Evolutionary conservation across 2,888 invertebrate species (phyloP), one percentile per base, ranked within the genome.

Genomic region (Lasioglossum marginatum): DNA sequence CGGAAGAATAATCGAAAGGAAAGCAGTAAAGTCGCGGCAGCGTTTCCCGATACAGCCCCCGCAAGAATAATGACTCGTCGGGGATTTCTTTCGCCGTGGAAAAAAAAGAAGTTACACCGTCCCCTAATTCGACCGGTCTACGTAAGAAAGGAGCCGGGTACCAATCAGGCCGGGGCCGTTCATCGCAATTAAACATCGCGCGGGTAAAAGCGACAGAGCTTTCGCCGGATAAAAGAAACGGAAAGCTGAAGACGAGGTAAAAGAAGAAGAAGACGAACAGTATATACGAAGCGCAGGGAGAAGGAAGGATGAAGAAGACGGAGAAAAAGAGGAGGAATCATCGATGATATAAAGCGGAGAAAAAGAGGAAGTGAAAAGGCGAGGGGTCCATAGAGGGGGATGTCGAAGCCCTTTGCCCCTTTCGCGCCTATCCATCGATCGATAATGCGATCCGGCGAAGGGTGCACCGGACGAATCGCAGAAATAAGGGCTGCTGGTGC

Each of bases 381-480:
- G 68, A 10, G 79, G 70, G 74, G 82, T 57, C 37, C 74, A 27
- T 14, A 34, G 57, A 71, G 77, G 16, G 4, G 52, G 52, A 4
- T 75, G 86, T 71, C 74, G 82, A 71, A 90, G 85, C 91, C 89
- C 88, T 90, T 87, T 79, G 87, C 84, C 91, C 84, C 90, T 86
- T 88, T 88, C 82, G 86, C 88, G 82, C 81, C 81, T 86, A 90
- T 90, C 87, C 85, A 88, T 91, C 91, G 91, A 91, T 91, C 90
- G 91, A 90, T 91, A 91, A 91, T 87, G 91, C 88, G 90, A 91
- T 91, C 90, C 82, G 91, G 89, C 87, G 89, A 89, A 91, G 91
- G 91, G 91, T 91, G 88, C 90, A 91, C 86, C 88, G 88, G 87
- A 87, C 90, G 90, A 90, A 90, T 91, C 87, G 87, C 82, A 91